Base-by-base conservation (phyloP, 2,888 invertebrate species). In the Caradrina clavipalpis region DNA sequence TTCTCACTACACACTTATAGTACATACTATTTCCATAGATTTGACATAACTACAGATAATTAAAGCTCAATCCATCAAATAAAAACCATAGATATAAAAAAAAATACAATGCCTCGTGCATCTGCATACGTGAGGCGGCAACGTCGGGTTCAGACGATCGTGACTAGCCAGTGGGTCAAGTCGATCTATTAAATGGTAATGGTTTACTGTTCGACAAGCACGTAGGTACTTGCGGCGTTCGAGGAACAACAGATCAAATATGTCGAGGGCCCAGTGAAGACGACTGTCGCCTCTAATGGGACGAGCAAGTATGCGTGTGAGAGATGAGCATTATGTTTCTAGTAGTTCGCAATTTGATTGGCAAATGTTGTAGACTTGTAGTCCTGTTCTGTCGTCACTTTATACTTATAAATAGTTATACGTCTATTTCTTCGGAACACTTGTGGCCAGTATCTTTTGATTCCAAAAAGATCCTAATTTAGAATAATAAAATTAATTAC, bases 151-250 rank as follows among this genome's bases (percentile, higher is more conserved):
- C 76, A 73, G 69, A 73, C 59, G 80, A 74, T 92, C 94, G 93
- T 94, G 94, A 94, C 93, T 91, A 83, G 88, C 73, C 88, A 93
- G 90, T 94, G 85, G 94, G 94, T 94, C 94, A 93, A 91, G 88
- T 86, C 86, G 87, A 86, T 88, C 89, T 91, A 91, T 92, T 92
- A 91, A 90, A 90, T 88, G 84, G 86, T 89, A 91, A 89, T 90
- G 84, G 85, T 86, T 87, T 86, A 85, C 86, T 79, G 83, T 81
- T 86, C 84, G 79, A 84, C 82, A 88, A 85, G 86, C 85, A 89
- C 85, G 83, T 45, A 45, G 45, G 39, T 86, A 87, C 83, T 81
- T 65, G 51, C 68, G 39, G 59, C 70, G 66, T 78, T 80, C 71
- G 67, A 64, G 61, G 75, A 78, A 81, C 83, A 80, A 82, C 83